These are phyloP conservation scores for Amblyjoppa proteus DNA, from an alignment of 2,888 invertebrate species.

Conservation along the genomic window DNA sequence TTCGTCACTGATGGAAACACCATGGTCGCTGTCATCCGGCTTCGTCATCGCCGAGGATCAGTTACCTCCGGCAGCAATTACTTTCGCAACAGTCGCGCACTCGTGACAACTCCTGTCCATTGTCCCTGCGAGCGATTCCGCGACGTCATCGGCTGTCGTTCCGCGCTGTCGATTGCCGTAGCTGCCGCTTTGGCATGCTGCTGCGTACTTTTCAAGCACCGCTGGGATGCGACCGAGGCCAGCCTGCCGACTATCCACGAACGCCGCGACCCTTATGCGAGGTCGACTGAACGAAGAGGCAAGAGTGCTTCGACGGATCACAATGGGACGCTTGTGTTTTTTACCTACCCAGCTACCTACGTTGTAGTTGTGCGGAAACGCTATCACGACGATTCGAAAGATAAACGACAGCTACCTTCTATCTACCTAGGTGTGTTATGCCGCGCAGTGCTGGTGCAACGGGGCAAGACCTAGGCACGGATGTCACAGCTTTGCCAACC, in stretches of 20 bases:
- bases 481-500: slow-evolving; percentile 19
- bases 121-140: slow-evolving; percentile 82
- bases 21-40: slow-evolving; percentile 53
- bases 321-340: slow-evolving; percentile 72
- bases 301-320: slow-evolving; percentile 70
- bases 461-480: slow-evolving; percentile 1
- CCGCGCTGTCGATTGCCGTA: slow-evolving; percentile 32
- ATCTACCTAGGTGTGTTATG: slow-evolving; percentile 26
- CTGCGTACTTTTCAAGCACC: slow-evolving; percentile 60
- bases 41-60: slow-evolving; percentile 68
- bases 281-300: slow-evolving; percentile 60
- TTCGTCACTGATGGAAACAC: slow-evolving; percentile 45
- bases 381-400: slow-evolving; percentile 50
- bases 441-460: slow-evolving; percentile 29
- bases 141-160: slow-evolving; percentile 59
- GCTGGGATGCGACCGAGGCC: slow-evolving; percentile 45
- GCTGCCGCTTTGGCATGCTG: slow-evolving; percentile 65
- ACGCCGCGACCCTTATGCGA: slow-evolving; percentile 64
- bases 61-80: slow-evolving; percentile 77
- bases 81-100: slow-evolving; percentile 81
- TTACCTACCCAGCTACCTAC: slow-evolving; percentile 21
- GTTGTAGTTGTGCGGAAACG: slow-evolving; percentile 46
- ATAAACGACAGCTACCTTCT: slow-evolving; percentile 45
- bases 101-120: slow-evolving; percentile 81
- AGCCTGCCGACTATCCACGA: slow-evolving; percentile 50